Base-by-base conservation (phyloP, 2,113 vertebrate species). In the Menura novaehollandiae region DNA sequence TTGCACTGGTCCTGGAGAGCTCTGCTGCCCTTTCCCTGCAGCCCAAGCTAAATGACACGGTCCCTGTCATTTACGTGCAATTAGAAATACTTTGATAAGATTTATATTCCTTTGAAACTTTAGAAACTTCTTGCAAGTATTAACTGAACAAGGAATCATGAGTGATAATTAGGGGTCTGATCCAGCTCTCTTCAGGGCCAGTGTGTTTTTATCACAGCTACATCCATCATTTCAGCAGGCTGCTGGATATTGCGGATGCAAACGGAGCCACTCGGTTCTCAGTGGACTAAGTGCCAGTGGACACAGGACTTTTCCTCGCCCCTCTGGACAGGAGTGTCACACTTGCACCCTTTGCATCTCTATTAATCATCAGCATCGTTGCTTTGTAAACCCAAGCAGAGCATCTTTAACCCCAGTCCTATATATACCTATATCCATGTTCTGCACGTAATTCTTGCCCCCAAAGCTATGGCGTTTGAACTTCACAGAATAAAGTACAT, bases 401-500 rank as follows among this genome's bases (percentile, higher is more conserved):
- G 75, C 33, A 22, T 66, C 84, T 93, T 85, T 91, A 93, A 83
- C 81, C 81, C 71, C 84, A 66, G 27, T 80, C 47, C 67, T 75
- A 22, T 53, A 64, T 86, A 26, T 33, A 88, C 82, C 69, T 88
- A 41, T 58, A 58, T 11, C 62, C 84, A 90, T 67, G 81, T 91
- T 95, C 93, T 59, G 84, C 96, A 93, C 17, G 20, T 85, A 94
- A 89, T 95, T 96, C 93, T 91, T 97, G 96, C 94, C 95, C 92
- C 93, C 93, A 96, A 95, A 97, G 93, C 92, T 91, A 87, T 51
- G 91, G 96, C 13, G 87, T 97, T 97, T 97, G 96, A 97, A 97
- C 96, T 97, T 96, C 96, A 96, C 93, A 95, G 97, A 96, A 97
- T 97, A 96, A 97, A 97, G 91, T 97, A 96, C 95, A 95, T 96